Evolutionary conservation across 2,888 invertebrate species (phyloP), one percentile per base, ranked within the genome.

Genomic region (Cephalotes varians): DNA sequence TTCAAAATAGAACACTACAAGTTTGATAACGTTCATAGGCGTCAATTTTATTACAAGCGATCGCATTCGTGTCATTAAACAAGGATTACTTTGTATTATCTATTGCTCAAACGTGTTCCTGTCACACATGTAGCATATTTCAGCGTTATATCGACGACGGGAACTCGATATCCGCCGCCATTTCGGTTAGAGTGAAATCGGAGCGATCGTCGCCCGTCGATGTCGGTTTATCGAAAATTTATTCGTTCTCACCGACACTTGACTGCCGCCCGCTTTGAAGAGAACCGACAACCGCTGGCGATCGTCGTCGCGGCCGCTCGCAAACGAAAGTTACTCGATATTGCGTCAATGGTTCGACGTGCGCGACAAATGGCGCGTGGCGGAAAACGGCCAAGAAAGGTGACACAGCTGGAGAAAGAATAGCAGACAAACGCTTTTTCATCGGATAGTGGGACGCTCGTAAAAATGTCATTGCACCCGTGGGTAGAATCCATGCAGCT

Each of bases 151-250:
- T 83, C 88, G 82, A 86, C 87, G 87, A 88, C 87, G 88, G 87
- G 84, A 90, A 91, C 86, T 86, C 90, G 87, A 88, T 90, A 90
- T 88, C 88, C 82, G 76, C 82, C 87, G 90, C 85, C 90, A 89
- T 87, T 65, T 65, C 86, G 88, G 81, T 88, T 40, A 91, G 87
- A 90, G 85, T 86, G 87, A 86, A 89, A 91, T 90, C 88, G 90
- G 86, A 88, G 86, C 86, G 85, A 87, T 87, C 90, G 88, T 81
- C 83, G 85, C 72, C 87, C 87, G 85, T 88, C 88, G 90, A 90
- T 84, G 90, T 90, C 85, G 90, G 88, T 90, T 90, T 90, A 88
- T 90, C 90, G 90, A 90, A 90, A 90, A 90, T 90, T 90, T 90
- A 90, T 90, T 90, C 87, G 86, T 87, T 58, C 81, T 81, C 84